A percentile compares a stretch with the other conserved stretches of the same genome.
phyloP scores from a whole-genome alignment of 2,888 invertebrate genomes.

The Polyommatus icarus region DNA sequence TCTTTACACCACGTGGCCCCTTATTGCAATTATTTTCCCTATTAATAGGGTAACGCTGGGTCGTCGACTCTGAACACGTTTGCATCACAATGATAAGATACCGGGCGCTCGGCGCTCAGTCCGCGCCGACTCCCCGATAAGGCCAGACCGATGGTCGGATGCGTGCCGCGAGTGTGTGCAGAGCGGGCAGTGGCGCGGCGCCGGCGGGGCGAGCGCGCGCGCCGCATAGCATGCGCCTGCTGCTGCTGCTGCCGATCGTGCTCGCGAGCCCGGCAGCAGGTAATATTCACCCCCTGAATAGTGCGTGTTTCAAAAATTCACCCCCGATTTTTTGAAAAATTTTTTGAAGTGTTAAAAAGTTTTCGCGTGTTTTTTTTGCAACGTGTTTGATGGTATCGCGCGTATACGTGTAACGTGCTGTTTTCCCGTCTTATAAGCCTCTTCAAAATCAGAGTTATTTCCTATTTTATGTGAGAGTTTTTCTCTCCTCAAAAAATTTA shows the following conservation, averaged over 20 bases:
- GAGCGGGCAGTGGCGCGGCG: conserved; percentile 53
- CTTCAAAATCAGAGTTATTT: no score
- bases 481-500: neutral
- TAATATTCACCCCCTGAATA: conserved; percentile 46
- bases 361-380: neutral
- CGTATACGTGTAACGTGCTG: no score
- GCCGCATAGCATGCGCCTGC: conserved; percentile 73
- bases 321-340: neutral
- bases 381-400: no score
- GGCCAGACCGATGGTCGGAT: conserved; percentile 55
- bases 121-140: conserved; percentile 64
- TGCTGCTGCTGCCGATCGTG: conserved; percentile 75
- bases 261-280: conserved; percentile 76
- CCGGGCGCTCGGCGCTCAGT: conserved; percentile 53
- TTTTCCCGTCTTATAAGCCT: no score
- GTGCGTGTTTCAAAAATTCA: neutral
- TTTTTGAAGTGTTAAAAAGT: neutral
- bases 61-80: conserved; percentile 17
- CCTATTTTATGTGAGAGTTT: neutral
- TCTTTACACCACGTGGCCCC: neutral
- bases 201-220: conserved; percentile 47
- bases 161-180: conserved; percentile 47
- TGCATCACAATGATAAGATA: conserved; percentile 24
- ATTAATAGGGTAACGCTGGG: conserved; percentile 22
- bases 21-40: conserved; percentile 18